Conservation (phyloP, 2,888 invertebrate species). For the Archips xylosteana region DNA sequence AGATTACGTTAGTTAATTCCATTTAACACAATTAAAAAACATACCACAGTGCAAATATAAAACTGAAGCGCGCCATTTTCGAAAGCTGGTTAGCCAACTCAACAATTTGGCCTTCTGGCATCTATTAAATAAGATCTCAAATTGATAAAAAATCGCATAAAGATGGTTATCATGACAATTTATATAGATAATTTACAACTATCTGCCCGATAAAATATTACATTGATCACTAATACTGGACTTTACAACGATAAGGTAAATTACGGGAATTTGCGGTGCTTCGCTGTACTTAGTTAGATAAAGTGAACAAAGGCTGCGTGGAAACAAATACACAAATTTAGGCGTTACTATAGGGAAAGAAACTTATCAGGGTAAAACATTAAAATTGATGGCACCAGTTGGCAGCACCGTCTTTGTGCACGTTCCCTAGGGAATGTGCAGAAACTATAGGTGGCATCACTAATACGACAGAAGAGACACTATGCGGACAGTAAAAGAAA, state of each 20-base stretch:
- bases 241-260: not conserved
- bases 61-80: constrained; percentile 3
- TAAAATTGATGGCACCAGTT: too few relatives aligned
- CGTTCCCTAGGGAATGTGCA: too few relatives aligned
- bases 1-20: not conserved
- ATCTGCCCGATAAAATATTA: not conserved
- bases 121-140: constrained; percentile 5
- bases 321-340: too few relatives aligned
- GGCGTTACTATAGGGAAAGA: too few relatives aligned
- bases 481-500: too few relatives aligned
- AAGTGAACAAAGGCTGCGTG: too few relatives aligned
- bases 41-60: constrained; percentile 1
- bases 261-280: not conserved
- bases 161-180: not conserved
- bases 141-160: not conserved
- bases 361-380: too few relatives aligned
- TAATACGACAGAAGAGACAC: too few relatives aligned
- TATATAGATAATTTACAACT: constrained; percentile 2
- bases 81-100: not conserved
- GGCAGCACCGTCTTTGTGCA: too few relatives aligned
- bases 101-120: not conserved
- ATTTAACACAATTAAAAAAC: not conserved
- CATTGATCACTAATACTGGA: not conserved
- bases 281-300: not conserved
- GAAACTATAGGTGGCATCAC: too few relatives aligned